Percentiles rank a stretch among this genome's conserved stretches.
Evolutionary conservation across 1,140 invertebrate genomes (phyloP).

Genomic region (Mercenaria mercenaria): DNA sequence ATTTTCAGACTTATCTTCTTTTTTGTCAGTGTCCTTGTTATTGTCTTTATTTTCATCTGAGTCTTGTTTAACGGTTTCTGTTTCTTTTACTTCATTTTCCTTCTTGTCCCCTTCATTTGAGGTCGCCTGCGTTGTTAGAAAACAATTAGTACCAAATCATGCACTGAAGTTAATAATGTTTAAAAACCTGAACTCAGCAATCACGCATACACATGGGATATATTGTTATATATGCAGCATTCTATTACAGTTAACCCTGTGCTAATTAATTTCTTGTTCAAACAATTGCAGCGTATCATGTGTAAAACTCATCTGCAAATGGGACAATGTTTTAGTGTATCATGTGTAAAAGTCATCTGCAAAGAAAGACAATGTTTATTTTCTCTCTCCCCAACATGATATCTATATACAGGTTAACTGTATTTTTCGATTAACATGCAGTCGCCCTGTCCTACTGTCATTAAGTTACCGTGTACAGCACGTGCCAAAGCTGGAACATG

Average conservation of each 20-base stretch:
- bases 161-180: neutral
- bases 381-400: too few species aligned
- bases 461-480: too few species aligned
- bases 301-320: too few species aligned
- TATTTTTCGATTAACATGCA: too few species aligned
- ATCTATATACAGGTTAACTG: too few species aligned
- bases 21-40: neutral
- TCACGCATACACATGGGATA: neutral
- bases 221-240: neutral
- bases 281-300: too few species aligned
- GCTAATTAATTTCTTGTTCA: too few species aligned
- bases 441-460: too few species aligned
- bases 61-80: neutral
- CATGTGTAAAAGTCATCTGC: too few species aligned
- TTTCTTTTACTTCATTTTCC: neutral
- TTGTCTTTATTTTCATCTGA: neutral
- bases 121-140: conserved; percentile 4
- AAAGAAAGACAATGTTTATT: too few species aligned
- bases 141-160: neutral
- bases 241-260: neutral
- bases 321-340: too few species aligned
- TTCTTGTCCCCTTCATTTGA: neutral
- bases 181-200: neutral
- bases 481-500: too few species aligned
- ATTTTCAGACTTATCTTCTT: neutral